A percentile compares a stretch with the other conserved stretches of the same genome.
Conservation (phyloP, 2,888 invertebrate species). For the Tetanocera ferruginea region DNA sequence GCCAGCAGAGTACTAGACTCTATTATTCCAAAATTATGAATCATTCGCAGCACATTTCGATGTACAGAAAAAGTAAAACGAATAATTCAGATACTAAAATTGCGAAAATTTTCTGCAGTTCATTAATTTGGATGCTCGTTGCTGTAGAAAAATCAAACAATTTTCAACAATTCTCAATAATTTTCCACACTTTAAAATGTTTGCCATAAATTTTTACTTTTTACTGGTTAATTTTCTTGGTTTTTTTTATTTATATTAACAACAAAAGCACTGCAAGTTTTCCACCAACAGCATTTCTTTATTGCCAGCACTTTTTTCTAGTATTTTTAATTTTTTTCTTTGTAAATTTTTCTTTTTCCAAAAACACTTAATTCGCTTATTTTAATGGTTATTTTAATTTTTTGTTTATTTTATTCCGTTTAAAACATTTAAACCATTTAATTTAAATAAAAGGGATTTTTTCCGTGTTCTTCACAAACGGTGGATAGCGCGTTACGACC, state of each 20-base stretch:
- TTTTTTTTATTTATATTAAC: not conserved
- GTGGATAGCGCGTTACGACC: constrained; percentile 41
- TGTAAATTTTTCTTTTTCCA: constrained; percentile 29
- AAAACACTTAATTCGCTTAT: not conserved
- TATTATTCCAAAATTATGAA: constrained; percentile 24
- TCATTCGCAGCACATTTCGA: constrained; percentile 31
- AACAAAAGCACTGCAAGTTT: not conserved
- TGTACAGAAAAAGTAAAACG: constrained; percentile 23
- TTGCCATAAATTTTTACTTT: not conserved
- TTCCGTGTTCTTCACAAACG: not conserved
- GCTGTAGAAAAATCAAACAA: not conserved
- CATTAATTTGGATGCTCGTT: not conserved
- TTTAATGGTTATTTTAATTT: constrained; percentile 12
- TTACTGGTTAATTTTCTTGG: not conserved
- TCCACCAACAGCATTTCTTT: not conserved
- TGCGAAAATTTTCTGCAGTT: not conserved
- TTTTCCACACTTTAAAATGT: not conserved
- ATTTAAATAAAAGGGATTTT: not conserved
- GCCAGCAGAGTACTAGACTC: not conserved
- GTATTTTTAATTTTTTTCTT: constrained; percentile 19
- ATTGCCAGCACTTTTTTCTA: not conserved
- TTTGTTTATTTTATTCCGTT: constrained; percentile 1
- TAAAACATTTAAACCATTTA: constrained; percentile 20
- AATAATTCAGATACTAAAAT: not conserved
- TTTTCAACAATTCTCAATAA: not conserved